These are phyloP conservation scores for Bombyx mandarina DNA, from an alignment of 1,140 invertebrate species.

Conservation along the genomic window DNA sequence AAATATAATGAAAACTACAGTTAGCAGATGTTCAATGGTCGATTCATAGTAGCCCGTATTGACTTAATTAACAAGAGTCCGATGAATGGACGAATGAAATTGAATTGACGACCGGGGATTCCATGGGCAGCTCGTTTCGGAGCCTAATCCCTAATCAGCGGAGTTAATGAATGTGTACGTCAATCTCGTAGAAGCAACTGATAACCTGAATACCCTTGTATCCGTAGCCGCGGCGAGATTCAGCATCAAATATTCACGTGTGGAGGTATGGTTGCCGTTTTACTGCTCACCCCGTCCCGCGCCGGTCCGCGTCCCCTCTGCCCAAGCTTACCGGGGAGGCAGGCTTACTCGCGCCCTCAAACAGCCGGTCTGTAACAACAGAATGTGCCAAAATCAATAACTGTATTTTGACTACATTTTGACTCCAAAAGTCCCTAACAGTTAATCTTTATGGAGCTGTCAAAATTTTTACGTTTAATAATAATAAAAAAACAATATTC, in stretches of 20 bases:
- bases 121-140: conserved; percentile 16
- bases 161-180: conserved; percentile 19
- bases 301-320: conserved; percentile 7
- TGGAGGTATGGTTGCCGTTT: conserved; percentile 59
- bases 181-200: conserved; percentile 14
- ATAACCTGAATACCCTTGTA: conserved; percentile 23
- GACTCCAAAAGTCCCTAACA: conserved; percentile 12
- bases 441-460: too few species aligned
- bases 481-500: too few species aligned
- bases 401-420: conserved; percentile 49
- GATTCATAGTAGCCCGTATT: too few species aligned
- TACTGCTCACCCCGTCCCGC: conserved; percentile 32
- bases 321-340: conserved; percentile 9
- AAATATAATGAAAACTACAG: too few species aligned
- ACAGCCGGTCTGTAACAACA: conserved; percentile 57
- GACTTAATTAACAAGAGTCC: too few species aligned
- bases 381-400: conserved; percentile 68
- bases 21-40: too few species aligned
- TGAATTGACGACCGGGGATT: conserved; percentile 8
- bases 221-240: conserved; percentile 52
- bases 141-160: conserved; percentile 18
- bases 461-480: too few species aligned
- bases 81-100: too few species aligned
- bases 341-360: conserved; percentile 21
- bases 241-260: conserved; percentile 68